These are phyloP conservation scores for Spea hammondii DNA, from an alignment of 2,797 vertebrate genomes.

Conservation along the genomic window DNA sequence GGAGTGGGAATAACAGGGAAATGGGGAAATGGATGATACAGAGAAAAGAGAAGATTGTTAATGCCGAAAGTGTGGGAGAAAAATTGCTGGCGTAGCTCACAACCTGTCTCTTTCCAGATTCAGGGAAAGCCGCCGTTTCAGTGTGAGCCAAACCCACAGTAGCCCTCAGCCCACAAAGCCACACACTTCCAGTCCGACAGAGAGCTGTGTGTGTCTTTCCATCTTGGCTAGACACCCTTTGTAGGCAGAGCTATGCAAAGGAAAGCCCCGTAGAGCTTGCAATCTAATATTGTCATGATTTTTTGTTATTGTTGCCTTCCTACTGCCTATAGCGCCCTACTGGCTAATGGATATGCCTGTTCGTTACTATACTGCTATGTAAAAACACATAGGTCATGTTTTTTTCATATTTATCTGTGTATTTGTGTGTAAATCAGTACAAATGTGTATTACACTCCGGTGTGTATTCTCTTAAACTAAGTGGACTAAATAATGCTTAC, in stretches of 20 bases:
- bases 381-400: too few relatives aligned
- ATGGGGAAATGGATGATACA: not conserved
- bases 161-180: conserved; percentile 27
- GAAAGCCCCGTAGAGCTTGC: not conserved
- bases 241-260: not conserved
- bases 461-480: too few relatives aligned
- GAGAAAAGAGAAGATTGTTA: not conserved
- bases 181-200: conserved; percentile 31
- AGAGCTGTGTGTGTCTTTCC: conserved; percentile 35
- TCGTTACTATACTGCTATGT: too few relatives aligned
- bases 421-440: too few relatives aligned
- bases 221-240: conserved; percentile 9
- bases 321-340: too few relatives aligned
- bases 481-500: too few relatives aligned
- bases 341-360: too few relatives aligned
- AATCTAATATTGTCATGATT: not conserved
- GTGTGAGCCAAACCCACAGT: conserved; percentile 40
- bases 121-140: conserved; percentile 27
- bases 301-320: too few relatives aligned
- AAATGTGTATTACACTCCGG: too few relatives aligned
- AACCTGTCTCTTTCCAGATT: conserved; percentile 29
- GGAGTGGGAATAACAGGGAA: not conserved
- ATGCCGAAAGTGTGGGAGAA: conserved; percentile 9
- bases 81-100: conserved; percentile 25
- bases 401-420: too few relatives aligned